A percentile compares a stretch with the other conserved stretches of the same genome.
Evolutionary conservation across 2,888 invertebrate genomes (phyloP).

Genomic region (Gibbula magus): DNA sequence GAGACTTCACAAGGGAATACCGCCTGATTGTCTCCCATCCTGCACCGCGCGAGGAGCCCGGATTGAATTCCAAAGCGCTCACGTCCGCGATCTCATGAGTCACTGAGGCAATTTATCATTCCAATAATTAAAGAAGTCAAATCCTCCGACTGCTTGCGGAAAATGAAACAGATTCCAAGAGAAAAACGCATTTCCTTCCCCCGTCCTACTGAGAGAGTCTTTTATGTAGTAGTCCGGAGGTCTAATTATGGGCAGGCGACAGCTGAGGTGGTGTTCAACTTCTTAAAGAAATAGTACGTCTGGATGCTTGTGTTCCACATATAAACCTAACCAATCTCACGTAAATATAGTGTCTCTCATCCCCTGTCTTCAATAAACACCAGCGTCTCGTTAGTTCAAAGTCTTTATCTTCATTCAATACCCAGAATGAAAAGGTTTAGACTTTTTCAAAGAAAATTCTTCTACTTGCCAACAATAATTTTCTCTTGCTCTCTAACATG

Average conservation of each 20-base stretch:
- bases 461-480: too few species aligned
- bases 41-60: constrained; percentile 4
- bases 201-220: background rate
- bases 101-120: constrained; percentile 33
- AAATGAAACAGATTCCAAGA: constrained; percentile 25
- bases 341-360: too few species aligned
- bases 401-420: too few species aligned
- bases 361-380: too few species aligned
- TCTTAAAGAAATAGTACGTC: too few species aligned
- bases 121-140: constrained; percentile 34
- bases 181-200: background rate
- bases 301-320: too few species aligned
- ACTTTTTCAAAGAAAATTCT: too few species aligned
- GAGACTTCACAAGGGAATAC: constrained; percentile 17
- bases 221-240: background rate
- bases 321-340: too few species aligned
- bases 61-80: constrained; percentile 20
- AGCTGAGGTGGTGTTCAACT: background rate
- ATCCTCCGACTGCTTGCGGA: constrained; percentile 13
- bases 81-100: constrained; percentile 23
- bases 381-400: too few species aligned
- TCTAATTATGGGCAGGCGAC: constrained; percentile 3
- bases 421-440: too few species aligned
- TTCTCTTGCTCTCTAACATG: too few species aligned
- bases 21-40: constrained; percentile 22